Base-by-base conservation (phyloP, 1,140 invertebrate genomes). In the Nasonia longicornis region DNA sequence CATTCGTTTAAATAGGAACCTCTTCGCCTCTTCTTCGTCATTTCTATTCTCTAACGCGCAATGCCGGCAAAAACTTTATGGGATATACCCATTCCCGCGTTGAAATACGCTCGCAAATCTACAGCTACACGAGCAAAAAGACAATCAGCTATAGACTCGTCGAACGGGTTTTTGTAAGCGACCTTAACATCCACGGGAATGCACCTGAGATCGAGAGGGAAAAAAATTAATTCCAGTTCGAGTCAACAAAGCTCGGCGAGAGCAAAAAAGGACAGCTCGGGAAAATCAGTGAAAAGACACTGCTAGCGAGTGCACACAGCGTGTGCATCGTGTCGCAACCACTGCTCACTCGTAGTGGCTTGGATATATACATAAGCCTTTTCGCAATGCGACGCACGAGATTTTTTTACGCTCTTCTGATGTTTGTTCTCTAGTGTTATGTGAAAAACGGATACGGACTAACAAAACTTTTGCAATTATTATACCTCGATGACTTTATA, bases 201-300 rank as follows among this genome's bases (percentile, higher is more conserved):
- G 52, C 20, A 58, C 6, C 52, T 58, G 20, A 58, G 52, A 58
- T 58, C 52, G 52, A 58, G 20, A 35, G 52, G 6, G 52, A 58
- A 63, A 75, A 63, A 64, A 63, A 75, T 58, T 3, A 58, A 58
- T 58, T 20, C 52, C 14, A 58, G 52, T n/a, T n/a, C n/a, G 20
- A n/a, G 6, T 58, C 52, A n/a, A 58, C 52, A 58, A 67, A 67
- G 64, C 22, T 29, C 12, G 64, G 12, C 35, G 20, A 31, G 69
- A 20, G 35, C 69, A 31, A 16, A 71, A 71, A 42, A 38, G 69
- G 69, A 35, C 14, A 71, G 20, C 29, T 31, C 35, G 20, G 42
- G 69, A 71, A 42, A 42, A 71, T 71, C 11, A 71, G 69, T 8
- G 69, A 71, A 42, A 71, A 71, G 69, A 4, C 6, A 38, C 66